phyloP scores from a whole-genome alignment of 2,888 invertebrate genomes.

The Limnephilus marmoratus region DNA sequence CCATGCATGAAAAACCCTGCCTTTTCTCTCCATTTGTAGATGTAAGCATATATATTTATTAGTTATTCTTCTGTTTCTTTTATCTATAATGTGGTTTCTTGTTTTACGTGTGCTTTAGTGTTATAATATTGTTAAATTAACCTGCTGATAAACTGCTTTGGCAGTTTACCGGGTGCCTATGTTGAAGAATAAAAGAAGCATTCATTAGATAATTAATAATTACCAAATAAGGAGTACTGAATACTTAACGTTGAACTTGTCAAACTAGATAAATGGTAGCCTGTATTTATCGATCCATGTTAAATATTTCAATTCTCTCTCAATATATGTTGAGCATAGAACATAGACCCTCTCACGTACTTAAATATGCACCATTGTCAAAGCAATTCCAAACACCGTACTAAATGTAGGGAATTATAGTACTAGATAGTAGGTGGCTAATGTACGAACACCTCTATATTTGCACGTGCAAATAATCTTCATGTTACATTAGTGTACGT shows the following conservation, averaged over 20 bases:
- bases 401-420: background rate
- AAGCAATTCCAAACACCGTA: background rate
- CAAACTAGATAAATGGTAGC: background rate
- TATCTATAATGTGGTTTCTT: no score
- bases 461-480: no score
- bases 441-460: background rate
- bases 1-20: background rate
- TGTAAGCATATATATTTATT: background rate
- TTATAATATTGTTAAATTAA: no score
- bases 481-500: background rate
- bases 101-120: no score
- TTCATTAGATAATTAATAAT: background rate
- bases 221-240: background rate
- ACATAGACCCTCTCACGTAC: background rate
- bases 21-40: background rate
- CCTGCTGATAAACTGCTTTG: no score
- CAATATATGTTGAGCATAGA: background rate
- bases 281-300: background rate
- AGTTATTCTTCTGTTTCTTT: no score
- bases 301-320: background rate
- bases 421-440: background rate
- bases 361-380: background rate
- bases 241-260: background rate
- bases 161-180: no score
- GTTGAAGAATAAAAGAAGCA: no score